Conservation (phyloP, 2,888 invertebrate species). For the Ptychoptera albimana region DNA sequence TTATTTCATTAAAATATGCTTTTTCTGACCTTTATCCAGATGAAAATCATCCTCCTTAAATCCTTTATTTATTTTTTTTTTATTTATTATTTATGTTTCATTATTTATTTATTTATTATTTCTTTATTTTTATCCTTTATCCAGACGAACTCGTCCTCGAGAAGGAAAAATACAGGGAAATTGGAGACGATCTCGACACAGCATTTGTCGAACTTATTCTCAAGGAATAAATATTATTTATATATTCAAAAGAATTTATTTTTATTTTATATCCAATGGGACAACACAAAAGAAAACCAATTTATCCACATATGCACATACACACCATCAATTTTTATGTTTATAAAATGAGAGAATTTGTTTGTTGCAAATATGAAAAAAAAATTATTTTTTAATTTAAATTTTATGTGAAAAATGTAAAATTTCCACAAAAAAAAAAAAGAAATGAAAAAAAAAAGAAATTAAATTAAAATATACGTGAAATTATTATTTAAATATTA, state of each 20-base stretch:
- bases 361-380: too few relatives aligned
- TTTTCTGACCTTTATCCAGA: too few relatives aligned
- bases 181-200: slow-evolving; percentile 99
- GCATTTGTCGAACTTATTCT: slow-evolving; percentile 91
- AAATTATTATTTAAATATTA: slow-evolving; percentile 3
- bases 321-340: background rate
- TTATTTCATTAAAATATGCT: background rate
- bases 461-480: slow-evolving; percentile 8
- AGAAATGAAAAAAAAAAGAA: slow-evolving; percentile 10
- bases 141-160: slow-evolving; percentile 86
- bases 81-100: background rate
- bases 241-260: background rate
- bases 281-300: background rate
- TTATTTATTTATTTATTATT: slow-evolving; percentile 11
- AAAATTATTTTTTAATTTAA: too few relatives aligned
- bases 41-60: too few relatives aligned
- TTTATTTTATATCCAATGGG: background rate
- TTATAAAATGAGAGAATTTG: background rate
- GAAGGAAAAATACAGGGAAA: slow-evolving; percentile 99
- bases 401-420: too few relatives aligned
- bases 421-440: slow-evolving; percentile 8
- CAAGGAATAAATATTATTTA: slow-evolving; percentile 38
- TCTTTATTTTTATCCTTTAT: slow-evolving; percentile 11
- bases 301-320: background rate
- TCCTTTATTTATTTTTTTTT: background rate